Evolutionary conservation across 2,113 vertebrate genomes (phyloP).

Genomic region (Elachura formosa): DNA sequence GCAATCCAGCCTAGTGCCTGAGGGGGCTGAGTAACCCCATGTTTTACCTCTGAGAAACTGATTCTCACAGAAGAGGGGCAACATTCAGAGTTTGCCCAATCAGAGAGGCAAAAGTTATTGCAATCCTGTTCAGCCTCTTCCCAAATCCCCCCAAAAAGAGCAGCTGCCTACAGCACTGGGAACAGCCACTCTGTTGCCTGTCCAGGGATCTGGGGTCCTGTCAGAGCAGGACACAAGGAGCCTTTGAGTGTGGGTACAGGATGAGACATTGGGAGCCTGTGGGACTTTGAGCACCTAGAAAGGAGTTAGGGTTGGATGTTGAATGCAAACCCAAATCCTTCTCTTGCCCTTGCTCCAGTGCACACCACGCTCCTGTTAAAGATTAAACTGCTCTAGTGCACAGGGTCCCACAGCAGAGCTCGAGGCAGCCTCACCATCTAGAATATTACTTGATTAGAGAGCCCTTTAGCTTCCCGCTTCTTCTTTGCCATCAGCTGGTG

Average conservation of each 20-base stretch:
- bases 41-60: background rate
- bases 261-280: rapidly evolving
- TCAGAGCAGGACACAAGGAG: rapidly evolving
- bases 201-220: background rate
- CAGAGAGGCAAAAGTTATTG: background rate
- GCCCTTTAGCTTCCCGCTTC: background rate
- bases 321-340: rapidly evolving
- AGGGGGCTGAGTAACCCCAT: rapidly evolving
- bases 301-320: background rate
- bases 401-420: background rate
- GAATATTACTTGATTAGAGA: background rate
- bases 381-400: background rate
- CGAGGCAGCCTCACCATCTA: background rate
- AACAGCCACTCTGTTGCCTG: background rate
- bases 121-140: background rate
- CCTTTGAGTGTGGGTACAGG: background rate
- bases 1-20: background rate
- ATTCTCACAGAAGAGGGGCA: background rate
- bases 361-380: background rate
- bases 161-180: background rate
- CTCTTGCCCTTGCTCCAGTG: background rate
- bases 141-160: background rate
- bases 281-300: background rate
- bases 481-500: background rate
- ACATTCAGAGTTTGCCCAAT: background rate